Conservation (phyloP, 2,797 vertebrate genomes). For the Molothrus ater region DNA sequence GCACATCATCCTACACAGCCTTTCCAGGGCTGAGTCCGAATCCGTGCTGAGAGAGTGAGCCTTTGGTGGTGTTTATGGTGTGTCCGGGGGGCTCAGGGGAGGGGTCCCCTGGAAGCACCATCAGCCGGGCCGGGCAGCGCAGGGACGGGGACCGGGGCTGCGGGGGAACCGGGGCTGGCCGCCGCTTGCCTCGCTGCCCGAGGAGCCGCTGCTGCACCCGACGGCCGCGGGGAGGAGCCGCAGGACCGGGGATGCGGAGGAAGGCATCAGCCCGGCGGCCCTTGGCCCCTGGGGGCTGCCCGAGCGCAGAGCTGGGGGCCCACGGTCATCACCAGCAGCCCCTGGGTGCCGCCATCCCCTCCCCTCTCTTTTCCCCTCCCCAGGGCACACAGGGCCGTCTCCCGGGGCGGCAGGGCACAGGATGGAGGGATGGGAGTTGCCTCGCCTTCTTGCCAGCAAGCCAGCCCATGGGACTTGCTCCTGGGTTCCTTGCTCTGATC, state of each 20-base stretch:
- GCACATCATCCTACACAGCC: neutral
- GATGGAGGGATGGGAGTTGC: neutral
- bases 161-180: neutral
- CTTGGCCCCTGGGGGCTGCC: neutral
- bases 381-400: too few species aligned
- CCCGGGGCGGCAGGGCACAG: neutral
- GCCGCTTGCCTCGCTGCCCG: neutral
- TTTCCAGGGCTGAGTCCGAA: neutral
- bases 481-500: neutral
- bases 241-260: neutral
- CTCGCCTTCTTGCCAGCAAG: neutral
- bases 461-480: neutral
- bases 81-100: neutral
- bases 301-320: neutral
- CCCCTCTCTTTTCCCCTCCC: neutral
- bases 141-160: too few species aligned
- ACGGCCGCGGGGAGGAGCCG: conserved; percentile 20
- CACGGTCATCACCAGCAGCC: too few species aligned
- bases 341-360: neutral
- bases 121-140: neutral
- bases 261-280: fast-evolving
- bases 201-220: neutral
- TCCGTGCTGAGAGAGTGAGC: neutral
- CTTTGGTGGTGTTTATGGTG: fast-evolving
- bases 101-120: neutral